Percentiles rank a stretch among this genome's conserved stretches.
Conservation (phyloP, 2,888 invertebrate species). For the Seladonia tumulorum region DNA sequence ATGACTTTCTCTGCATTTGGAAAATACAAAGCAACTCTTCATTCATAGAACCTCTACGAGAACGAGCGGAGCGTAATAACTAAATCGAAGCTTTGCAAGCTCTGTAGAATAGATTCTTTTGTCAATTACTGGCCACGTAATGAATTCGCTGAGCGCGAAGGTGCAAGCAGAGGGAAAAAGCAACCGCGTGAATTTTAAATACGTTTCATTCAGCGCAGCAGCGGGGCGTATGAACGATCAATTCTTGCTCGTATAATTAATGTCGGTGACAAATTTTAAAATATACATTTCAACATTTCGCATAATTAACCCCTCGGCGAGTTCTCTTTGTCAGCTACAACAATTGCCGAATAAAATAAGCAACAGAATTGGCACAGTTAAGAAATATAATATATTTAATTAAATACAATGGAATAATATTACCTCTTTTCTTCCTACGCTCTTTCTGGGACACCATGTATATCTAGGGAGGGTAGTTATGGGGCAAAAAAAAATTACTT, state of each 20-base stretch:
- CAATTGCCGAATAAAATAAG: not conserved
- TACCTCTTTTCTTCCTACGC: too few species aligned
- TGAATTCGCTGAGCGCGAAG: conserved; percentile 21
- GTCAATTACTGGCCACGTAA: conserved; percentile 41
- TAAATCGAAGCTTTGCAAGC: not conserved
- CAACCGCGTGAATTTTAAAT: conserved; percentile 51
- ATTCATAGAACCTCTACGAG: not conserved
- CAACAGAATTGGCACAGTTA: not conserved
- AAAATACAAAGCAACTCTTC: not conserved
- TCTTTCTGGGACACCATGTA: too few species aligned
- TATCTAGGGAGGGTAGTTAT: too few species aligned
- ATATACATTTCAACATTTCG: not conserved
- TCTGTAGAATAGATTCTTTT: conserved; percentile 25
- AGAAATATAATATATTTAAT: not conserved
- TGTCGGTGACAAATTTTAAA: not conserved
- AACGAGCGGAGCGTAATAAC: not conserved
- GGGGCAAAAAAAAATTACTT: too few species aligned
- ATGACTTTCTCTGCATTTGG: not conserved
- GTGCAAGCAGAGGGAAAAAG: not conserved
- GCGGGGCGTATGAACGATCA: conserved; percentile 30
- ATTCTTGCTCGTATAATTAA: not conserved
- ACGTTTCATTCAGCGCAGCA: conserved; percentile 47
- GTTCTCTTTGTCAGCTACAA: not conserved
- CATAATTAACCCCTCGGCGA: not conserved
- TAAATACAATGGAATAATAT: not conserved